phyloP scores from a whole-genome alignment of 2,113 vertebrate species.

The Nematolebias whitei region DNA sequence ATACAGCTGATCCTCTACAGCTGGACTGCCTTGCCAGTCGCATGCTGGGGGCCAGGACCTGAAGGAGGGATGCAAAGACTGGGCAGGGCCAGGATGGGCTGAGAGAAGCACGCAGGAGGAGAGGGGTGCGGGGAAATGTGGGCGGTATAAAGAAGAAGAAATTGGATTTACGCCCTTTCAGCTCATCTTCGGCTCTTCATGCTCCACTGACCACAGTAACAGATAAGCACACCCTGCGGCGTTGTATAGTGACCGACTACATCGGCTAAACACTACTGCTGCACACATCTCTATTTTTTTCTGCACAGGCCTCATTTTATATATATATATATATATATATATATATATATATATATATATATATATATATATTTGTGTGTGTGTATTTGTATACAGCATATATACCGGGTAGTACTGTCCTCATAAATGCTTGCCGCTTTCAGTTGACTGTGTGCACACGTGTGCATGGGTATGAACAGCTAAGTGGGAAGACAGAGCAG shows the following conservation, averaged over 20 bases:
- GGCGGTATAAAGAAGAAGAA: conserved; percentile 45
- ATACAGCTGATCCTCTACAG: conserved; percentile 82
- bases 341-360: background rate
- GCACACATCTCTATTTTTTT: conserved; percentile 44
- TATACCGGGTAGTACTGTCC: too few relatives aligned
- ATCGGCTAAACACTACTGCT: conserved; percentile 76
- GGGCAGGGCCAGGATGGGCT: conserved; percentile 34
- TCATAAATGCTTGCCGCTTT: conserved; percentile 13
- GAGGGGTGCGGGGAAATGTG: conserved; percentile 37
- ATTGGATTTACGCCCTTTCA: conserved; percentile 81
- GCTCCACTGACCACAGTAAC: conserved; percentile 84
- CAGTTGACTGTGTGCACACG: conserved; percentile 12
- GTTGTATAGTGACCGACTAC: conserved; percentile 83
- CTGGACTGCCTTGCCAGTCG: conserved; percentile 71
- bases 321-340: background rate
- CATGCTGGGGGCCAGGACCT: conserved; percentile 69
- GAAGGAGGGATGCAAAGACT: conserved; percentile 67
- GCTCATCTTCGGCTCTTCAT: conserved; percentile 85
- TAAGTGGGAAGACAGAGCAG: conserved; percentile 29
- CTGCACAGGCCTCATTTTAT: background rate
- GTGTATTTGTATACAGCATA: background rate
- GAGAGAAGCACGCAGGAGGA: conserved; percentile 21
- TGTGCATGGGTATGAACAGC: conserved; percentile 30
- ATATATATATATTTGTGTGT: background rate
- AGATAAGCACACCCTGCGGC: conserved; percentile 87